Evolutionary conservation across 1,140 invertebrate genomes (phyloP), one percentile per base, ranked within the genome.

Genomic region (Bombyx mandarina): DNA sequence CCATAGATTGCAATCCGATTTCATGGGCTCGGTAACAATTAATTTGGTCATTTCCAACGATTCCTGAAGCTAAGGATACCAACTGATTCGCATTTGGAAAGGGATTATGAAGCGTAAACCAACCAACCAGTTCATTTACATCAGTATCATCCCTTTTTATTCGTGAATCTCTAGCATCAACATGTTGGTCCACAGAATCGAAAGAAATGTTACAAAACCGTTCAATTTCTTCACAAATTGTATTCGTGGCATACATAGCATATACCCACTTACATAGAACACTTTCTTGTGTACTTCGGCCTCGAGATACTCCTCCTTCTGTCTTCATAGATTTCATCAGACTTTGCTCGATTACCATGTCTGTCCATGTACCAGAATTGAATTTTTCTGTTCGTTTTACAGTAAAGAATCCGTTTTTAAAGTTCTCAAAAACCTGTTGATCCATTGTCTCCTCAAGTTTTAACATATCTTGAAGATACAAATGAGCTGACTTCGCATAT

Each of bases 291-390:
- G 67, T 69, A 65, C 80, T 73, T 74, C 78, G 62, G 7, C 76
- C 73, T 60, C 60, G 69, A 61, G 69, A 51, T 56, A 86, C 46
- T 56, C 73, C 83, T 60, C 82, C 82, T 61, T 64, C 62, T 56
- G 74, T 80, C 60, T 87, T 88, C 69, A 89, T 77, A 46, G 76
- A 63, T 62, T 77, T 68, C 75, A 88, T 89, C 45, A 86, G 60
- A n/a, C 52, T 65, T 47, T 82, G 77, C 46, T 82, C 75, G 53
- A 81, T 84, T 8, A 76, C 63, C 73, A 84, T 79, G 58, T 82
- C 77, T 8, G 77, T 65, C 55, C 68, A 88, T 60, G 79, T 71
- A 52, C 86, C 82, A 69, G 51, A 73, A 66, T 75, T 84, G 56
- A 78, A 84, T 69, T 82, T 83, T 46, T 88, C 77, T 57, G 75